Base-by-base conservation (phyloP, 2,888 invertebrate species). In the Hirtodrosophila alboralis region DNA sequence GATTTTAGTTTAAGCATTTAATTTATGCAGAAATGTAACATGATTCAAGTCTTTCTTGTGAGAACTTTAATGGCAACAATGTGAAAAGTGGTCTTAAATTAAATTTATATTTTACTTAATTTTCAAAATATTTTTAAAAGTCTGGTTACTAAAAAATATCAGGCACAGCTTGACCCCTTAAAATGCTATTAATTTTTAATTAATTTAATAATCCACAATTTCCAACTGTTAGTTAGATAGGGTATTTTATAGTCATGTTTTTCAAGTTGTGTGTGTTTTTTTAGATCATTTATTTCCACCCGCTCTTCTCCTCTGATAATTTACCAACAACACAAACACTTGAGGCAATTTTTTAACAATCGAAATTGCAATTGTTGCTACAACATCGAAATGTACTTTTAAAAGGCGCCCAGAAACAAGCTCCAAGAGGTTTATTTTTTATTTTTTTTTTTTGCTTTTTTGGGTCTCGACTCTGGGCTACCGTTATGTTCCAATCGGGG, bases 341-440 rank as follows among this genome's bases (percentile, higher is more conserved):
- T 18, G 47, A 2, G 52, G 69, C 74, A 61, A 43, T 67, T 67
- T 63, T 57, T 64, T 57, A 75, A 75, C 73, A 78, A 69, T 78
- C 72, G 81, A 75, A 81, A 81, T 81, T 81, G 76, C 76, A 72
- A 74, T 76, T 79, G 69, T 57, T 70, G 75, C 57, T 28, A 45
- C 70, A 53, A 70, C 56, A 61, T 52, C 61, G 62, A 81, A 81
- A 81, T 80, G 63, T 64, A 61, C 66, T 81, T 80, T 78, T 81
- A 75, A 80, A 81, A 75, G 71, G 79, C 59, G 61, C 60, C 59
- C 56, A 59, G 43, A 43, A 63, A 59, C 59, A 48, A 52, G 49
- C 45, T 38, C 4, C 34, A 45, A 41, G 43, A n/a, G n/a, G n/a
- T n/a, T n/a, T n/a, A n/a, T 43, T 40, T 33, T 59, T 41, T 23